Base-by-base conservation (phyloP, 1,140 invertebrate species). In the Sogatella furcifera region DNA sequence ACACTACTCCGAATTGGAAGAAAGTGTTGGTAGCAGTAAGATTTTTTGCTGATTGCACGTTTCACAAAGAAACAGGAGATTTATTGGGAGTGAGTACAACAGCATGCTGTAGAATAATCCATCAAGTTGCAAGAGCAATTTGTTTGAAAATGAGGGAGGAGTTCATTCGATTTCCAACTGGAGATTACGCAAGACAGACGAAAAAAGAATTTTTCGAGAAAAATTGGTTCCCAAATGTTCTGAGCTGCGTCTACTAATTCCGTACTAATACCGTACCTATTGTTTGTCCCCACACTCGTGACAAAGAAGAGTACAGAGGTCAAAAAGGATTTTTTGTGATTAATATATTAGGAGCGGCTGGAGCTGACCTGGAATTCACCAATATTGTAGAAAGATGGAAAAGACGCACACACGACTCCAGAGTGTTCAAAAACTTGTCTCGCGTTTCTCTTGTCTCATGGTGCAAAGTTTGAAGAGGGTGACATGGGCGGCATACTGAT, bases 241-340 rank as follows among this genome's bases (percentile, higher is more conserved):
- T 43, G 43, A 57, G 56, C 15, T 44, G 38, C 15, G 56, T 57
- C 24, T 11, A 57, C 8, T 31, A 8, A 31, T 43, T 38, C 22
- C 56, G 5, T 43, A 46, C 43, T 46, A n/a, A n/a, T n/a, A n/a
- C n/a, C n/a, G n/a, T n/a, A n/a, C 31, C 31, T 11, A 57, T 57
- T 44, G 38, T 44, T 43, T 57, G 34, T 17, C 56, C 56, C 22
- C 19, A 31, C 10, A 57, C 34, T 11, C 56, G 34, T 5, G 55
- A 56, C 21, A 57, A 57, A 44, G 38, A 57, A 28, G 56, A 57
- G n/a, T 57, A 42, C 43, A n/a, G 56, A 57, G 13, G 24, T 38
- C 2, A 15, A 44, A 44, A 42, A 15, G 56, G 56, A 13, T 13
- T 19, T 14, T 46, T 57, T 38, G 15, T 38, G 5, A 57, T 44